These are phyloP conservation scores for Agonopterix arenella DNA, from an alignment of 2,888 invertebrate species.

Conservation along the genomic window DNA sequence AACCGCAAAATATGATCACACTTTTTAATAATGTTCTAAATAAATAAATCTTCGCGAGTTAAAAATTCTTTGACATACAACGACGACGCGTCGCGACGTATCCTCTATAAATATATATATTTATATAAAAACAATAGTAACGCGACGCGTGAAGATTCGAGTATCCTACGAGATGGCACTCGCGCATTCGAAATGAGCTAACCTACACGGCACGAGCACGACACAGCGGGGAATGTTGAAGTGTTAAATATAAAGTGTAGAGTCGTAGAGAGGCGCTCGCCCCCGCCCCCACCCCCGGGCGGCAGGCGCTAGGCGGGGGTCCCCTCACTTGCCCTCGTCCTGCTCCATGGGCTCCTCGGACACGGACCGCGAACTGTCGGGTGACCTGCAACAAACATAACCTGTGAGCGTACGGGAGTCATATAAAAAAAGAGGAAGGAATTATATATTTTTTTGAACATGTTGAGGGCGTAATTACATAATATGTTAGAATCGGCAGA, in stretches of 20 bases:
- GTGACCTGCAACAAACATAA: conserved; percentile 52
- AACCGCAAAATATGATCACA: conserved; percentile 15
- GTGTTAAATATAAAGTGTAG: conserved; percentile 1
- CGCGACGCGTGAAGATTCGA: conserved; percentile 12
- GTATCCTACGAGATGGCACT: conserved; percentile 5
- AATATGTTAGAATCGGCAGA: too few relatives aligned
- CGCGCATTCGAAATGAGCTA: conserved; percentile 1
- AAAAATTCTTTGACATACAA: conserved; percentile 6
- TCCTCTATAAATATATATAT: background rate
- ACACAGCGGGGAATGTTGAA: conserved; percentile 8
- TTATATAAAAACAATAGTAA: background rate
- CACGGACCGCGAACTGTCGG: conserved; percentile 81
- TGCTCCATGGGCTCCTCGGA: conserved; percentile 91
- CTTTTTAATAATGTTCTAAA: conserved; percentile 7
- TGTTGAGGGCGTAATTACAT: too few relatives aligned
- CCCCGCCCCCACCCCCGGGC: background rate
- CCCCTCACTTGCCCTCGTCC: conserved; percentile 84
- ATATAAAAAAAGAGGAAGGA: background rate
- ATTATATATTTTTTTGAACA: too few relatives aligned
- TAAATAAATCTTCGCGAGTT: conserved; percentile 11
- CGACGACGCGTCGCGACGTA: conserved; percentile 3
- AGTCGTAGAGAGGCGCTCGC: background rate
- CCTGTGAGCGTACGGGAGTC: background rate
- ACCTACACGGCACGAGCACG: conserved; percentile 4
- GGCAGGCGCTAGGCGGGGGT: background rate